Base-by-base conservation (phyloP, 2,888 invertebrate genomes). In the Sicus ferrugineus region DNA sequence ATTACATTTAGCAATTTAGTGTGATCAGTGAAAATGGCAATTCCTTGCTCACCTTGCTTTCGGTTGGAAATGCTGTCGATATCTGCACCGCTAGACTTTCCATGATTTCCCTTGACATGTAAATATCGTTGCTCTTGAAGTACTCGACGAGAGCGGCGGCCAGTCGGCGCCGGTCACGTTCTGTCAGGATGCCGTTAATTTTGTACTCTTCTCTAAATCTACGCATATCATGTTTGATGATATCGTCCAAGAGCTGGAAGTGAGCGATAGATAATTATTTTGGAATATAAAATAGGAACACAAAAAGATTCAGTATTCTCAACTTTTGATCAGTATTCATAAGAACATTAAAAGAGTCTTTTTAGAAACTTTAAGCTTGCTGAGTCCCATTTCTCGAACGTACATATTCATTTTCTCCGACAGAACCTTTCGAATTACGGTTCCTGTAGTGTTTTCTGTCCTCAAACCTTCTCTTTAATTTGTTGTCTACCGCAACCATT, bases 81-180 rank as follows among this genome's bases (percentile, higher is more conserved):
- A 68, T 68, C 48, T 68, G 68, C 16, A 52, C 52, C 11, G 68
- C 68, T 26, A 68, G 38, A 52, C 50, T 61, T 19, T 68, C 68
- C 68, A 68, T 68, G 3, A 68, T 61, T 5, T 68, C 68, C 19
- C 26, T 30, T 2, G 68, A 68, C 68, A 68, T 68, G 31, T 68
- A 68, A 16, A 68, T 68, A 38, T 61, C 52, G 34, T 31, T 34
- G 16, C 26, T 30, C 19, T 52, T 48, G 46, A 68, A 68, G 30
- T 58, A 68, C 26, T 68, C 68, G 1, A 61, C 68, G 2, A 68
- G 28, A 5, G 52, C 61, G 4, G 50, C 34, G 2, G 68, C 50
- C 19, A 68, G 26, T n/a, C 50, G 68, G 16, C 68, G 68, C 6
- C 68, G 68, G 16, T 68, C 68, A 28, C 68, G 68, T 19, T 68